Conservation (phyloP, 2,888 invertebrate species). For the Acleris laterana region DNA sequence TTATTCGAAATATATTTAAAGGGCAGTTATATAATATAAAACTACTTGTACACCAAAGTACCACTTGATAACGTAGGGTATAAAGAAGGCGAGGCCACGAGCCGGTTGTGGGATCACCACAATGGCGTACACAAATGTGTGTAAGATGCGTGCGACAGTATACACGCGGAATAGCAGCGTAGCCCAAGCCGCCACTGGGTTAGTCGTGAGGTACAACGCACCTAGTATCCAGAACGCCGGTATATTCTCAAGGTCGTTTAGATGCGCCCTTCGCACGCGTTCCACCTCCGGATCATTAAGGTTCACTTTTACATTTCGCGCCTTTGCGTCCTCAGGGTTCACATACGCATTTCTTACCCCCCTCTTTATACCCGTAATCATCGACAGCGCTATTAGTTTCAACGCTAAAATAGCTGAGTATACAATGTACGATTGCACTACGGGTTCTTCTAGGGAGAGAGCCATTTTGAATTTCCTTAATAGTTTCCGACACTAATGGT, state of each 20-base stretch:
- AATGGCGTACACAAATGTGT: slow-evolving; percentile 83
- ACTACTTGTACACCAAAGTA: slow-evolving; percentile 38
- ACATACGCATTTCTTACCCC: slow-evolving; percentile 45
- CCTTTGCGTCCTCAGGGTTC: slow-evolving; percentile 67
- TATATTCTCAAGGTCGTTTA: slow-evolving; percentile 86
- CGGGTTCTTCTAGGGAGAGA: slow-evolving; percentile 33
- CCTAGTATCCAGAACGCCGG: slow-evolving; percentile 77
- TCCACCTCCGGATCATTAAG: slow-evolving; percentile 79
- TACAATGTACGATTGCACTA: slow-evolving; percentile 35
- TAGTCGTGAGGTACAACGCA: slow-evolving; percentile 77
- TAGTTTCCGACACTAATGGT: neutral
- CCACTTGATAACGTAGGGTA: slow-evolving; percentile 35
- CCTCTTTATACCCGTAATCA: slow-evolving; percentile 18
- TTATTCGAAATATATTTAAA: slow-evolving; percentile 12
- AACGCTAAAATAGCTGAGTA: slow-evolving; percentile 37
- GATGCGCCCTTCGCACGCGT: slow-evolving; percentile 81
- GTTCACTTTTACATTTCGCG: too few relatives aligned
- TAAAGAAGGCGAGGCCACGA: slow-evolving; percentile 35
- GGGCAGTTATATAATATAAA: slow-evolving; percentile 24
- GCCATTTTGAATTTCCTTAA: slow-evolving; percentile 8
- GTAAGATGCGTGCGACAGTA: slow-evolving; percentile 71
- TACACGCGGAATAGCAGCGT: slow-evolving; percentile 58
- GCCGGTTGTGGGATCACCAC: slow-evolving; percentile 73
- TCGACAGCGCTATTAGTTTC: slow-evolving; percentile 21
- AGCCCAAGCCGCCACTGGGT: slow-evolving; percentile 71